Conservation (phyloP, 2,888 invertebrate species). For the Endomychus coccineus region DNA sequence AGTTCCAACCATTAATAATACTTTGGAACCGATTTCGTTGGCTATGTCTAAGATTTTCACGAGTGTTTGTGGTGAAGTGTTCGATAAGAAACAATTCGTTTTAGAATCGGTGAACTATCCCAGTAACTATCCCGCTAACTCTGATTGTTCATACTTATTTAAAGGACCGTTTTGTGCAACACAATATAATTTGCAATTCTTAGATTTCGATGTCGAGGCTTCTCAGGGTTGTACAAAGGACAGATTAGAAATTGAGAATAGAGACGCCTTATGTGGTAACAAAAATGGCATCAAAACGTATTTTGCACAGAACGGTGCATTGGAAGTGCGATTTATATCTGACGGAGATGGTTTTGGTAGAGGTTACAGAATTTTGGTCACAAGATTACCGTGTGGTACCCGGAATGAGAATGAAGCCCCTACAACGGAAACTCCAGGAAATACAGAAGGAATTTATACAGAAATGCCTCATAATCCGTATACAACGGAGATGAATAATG, state of each 20-base stretch:
- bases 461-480: neutral
- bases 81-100: slow-evolving; percentile 44
- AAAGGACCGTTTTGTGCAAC: slow-evolving; percentile 47
- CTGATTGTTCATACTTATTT: slow-evolving; percentile 47
- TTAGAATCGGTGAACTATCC: slow-evolving; percentile 51
- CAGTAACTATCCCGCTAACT: slow-evolving; percentile 40
- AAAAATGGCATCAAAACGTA: slow-evolving; percentile 45
- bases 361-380: slow-evolving; percentile 50
- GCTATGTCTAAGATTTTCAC: no score
- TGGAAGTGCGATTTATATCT: slow-evolving; percentile 46
- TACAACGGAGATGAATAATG: slow-evolving; percentile 7
- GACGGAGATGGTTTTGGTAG: slow-evolving; percentile 34
- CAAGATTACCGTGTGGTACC: slow-evolving; percentile 30
- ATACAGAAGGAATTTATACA: no score
- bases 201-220: slow-evolving; percentile 48
- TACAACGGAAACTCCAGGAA: neutral
- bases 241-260: slow-evolving; percentile 46
- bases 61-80: slow-evolving; percentile 40
- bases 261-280: slow-evolving; percentile 47
- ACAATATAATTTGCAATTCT: slow-evolving; percentile 49
- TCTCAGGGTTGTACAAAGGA: slow-evolving; percentile 48
- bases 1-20: no score
- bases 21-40: no score
- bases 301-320: slow-evolving; percentile 42
- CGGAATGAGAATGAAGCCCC: slow-evolving; percentile 23